Percentiles rank a stretch among this genome's conserved stretches.
Conservation (phyloP, 1,140 invertebrate genomes). For the Drosophila cardini region DNA sequence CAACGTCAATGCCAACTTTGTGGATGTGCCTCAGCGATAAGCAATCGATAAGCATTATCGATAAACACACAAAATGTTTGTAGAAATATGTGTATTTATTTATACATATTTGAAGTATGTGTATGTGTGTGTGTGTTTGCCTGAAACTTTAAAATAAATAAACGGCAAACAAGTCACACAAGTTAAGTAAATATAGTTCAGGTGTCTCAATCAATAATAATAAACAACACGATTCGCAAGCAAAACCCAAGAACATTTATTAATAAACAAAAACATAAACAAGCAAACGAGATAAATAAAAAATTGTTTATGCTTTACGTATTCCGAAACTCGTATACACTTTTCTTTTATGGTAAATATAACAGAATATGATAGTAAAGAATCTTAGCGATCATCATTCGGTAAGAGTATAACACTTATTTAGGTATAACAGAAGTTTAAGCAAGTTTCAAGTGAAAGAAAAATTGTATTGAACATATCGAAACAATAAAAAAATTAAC, state of each 20-base stretch:
- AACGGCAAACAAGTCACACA: slow-evolving; percentile 26
- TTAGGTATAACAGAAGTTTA: too few relatives aligned
- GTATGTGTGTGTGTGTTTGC: neutral
- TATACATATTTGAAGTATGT: neutral
- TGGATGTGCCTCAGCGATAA: slow-evolving; percentile 21
- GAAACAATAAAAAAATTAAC: too few relatives aligned
- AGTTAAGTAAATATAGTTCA: slow-evolving; percentile 33
- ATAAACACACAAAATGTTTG: slow-evolving; percentile 5
- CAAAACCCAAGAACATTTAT: neutral
- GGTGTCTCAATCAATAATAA: slow-evolving; percentile 13
- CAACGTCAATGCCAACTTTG: slow-evolving; percentile 44
- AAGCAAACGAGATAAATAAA: neutral
- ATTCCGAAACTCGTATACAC: neutral
- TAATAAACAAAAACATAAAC: slow-evolving; percentile 37
- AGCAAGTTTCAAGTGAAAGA: too few relatives aligned
- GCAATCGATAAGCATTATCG: slow-evolving; percentile 23
- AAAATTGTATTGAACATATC: too few relatives aligned
- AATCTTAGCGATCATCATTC: too few relatives aligned
- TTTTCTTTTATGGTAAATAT: neutral
- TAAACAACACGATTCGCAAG: slow-evolving; percentile 19
- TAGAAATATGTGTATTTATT: neutral
- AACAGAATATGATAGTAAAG: too few relatives aligned
- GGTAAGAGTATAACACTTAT: too few relatives aligned
- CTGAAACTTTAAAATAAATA: slow-evolving; percentile 33
- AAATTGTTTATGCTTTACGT: neutral